Percentiles rank a stretch among this genome's conserved stretches.
Conservation (phyloP, 2,113 vertebrate species). For the Vulpes vulpes region DNA sequence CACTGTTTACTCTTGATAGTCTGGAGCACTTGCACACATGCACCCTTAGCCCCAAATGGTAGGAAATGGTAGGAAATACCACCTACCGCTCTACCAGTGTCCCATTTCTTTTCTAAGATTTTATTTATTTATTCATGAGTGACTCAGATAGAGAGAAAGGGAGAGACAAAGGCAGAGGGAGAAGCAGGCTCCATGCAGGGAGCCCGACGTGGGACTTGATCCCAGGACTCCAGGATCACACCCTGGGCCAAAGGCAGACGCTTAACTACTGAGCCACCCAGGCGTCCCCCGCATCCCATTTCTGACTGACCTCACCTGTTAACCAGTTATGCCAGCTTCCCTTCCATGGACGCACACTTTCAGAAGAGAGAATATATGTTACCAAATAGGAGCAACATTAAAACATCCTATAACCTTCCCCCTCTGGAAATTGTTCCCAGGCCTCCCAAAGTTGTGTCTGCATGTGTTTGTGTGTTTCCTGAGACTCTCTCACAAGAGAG, state of each 20-base stretch:
- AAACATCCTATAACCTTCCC: background rate
- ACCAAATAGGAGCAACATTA: background rate
- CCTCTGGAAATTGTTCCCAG: conserved; percentile 21
- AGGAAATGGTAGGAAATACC: no score
- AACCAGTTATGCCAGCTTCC: background rate
- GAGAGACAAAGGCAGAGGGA: no score
- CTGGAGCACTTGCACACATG: fast-evolving
- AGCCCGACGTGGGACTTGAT: no score
- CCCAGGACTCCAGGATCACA: no score
- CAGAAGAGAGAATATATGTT: conserved; percentile 23
- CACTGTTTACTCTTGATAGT: background rate
- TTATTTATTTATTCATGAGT: no score
- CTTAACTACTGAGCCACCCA: no score
- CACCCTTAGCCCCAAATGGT: background rate
- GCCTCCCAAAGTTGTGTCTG: background rate
- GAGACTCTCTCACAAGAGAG: background rate
- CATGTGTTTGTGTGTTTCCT: conserved; percentile 11
- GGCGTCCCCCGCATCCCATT: no score
- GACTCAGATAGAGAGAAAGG: no score
- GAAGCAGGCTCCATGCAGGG: no score
- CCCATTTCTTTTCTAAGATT: no score
- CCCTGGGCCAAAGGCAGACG: no score
- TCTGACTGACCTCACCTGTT: background rate
- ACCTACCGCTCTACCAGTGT: fast-evolving
- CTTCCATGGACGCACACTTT: background rate